phyloP scores from a whole-genome alignment of 2,797 vertebrate species.

The Babyrousa celebensis region DNA sequence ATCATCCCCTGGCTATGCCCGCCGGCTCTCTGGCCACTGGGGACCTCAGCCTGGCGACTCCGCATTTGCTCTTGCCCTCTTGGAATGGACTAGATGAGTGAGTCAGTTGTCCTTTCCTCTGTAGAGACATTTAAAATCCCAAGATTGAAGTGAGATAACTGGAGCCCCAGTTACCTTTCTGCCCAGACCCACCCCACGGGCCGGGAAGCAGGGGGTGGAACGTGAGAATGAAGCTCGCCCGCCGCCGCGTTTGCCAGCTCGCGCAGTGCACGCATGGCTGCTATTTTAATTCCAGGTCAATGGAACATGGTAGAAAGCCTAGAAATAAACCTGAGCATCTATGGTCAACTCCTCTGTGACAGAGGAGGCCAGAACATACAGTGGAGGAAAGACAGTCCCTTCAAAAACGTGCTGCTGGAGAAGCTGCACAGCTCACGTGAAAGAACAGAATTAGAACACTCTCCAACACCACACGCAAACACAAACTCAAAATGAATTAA shows the following conservation, averaged over 20 bases:
- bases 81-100: slow-evolving; percentile 91
- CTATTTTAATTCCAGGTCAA: slow-evolving; percentile 40
- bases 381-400: too few species aligned
- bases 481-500: too few species aligned
- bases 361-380: too few species aligned
- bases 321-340: too few species aligned
- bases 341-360: too few species aligned
- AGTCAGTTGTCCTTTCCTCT: slow-evolving; percentile 89
- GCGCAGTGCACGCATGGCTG: not conserved
- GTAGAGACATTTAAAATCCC: slow-evolving; percentile 89
- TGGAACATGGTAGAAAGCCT: too few species aligned
- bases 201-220: slow-evolving; percentile 64
- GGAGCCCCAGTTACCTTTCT: slow-evolving; percentile 87
- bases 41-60: slow-evolving; percentile 83
- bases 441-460: too few species aligned
- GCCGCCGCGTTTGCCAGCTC: slow-evolving; percentile 22
- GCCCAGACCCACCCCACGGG: slow-evolving; percentile 82
- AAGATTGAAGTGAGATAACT: slow-evolving; percentile 88
- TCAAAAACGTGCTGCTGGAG: too few species aligned
- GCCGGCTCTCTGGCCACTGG: slow-evolving; percentile 82
- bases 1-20: slow-evolving; percentile 90
- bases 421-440: too few species aligned
- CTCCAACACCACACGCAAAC: too few species aligned
- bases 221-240: slow-evolving; percentile 56
- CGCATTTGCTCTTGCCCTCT: slow-evolving; percentile 81